Evolutionary conservation across 2,888 invertebrate species (phyloP).

Genomic region (Calameuta filiformis): DNA sequence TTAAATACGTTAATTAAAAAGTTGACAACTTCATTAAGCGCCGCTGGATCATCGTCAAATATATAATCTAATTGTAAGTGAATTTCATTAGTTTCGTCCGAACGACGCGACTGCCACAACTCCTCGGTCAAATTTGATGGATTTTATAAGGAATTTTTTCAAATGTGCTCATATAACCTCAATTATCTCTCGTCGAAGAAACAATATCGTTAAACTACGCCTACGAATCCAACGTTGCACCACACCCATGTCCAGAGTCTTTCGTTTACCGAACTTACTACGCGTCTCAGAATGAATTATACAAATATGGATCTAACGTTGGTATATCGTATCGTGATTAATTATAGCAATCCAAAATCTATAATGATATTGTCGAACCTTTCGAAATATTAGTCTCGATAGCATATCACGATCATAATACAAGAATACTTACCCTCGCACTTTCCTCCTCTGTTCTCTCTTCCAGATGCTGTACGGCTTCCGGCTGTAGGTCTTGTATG

Average conservation of each 20-base stretch:
- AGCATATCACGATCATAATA: background rate
- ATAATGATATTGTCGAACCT: background rate
- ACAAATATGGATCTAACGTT: background rate
- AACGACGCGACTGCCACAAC: background rate
- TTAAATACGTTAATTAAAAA: background rate
- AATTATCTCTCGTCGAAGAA: background rate
- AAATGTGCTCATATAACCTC: background rate
- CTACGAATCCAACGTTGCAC: background rate
- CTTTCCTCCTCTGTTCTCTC: slow-evolving; percentile 41
- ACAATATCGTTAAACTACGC: background rate
- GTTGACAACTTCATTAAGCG: background rate
- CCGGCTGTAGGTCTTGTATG: slow-evolving; percentile 59
- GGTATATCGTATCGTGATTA: background rate
- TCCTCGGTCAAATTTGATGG: too few species aligned
- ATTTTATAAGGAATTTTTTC: background rate
- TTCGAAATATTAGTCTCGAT: background rate
- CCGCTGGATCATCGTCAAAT: background rate
- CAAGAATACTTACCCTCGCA: slow-evolving; percentile 33
- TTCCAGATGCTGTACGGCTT: slow-evolving; percentile 66
- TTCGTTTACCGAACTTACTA: background rate
- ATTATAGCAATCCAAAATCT: background rate
- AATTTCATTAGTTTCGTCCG: background rate
- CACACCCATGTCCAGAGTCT: background rate
- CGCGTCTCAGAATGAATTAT: background rate
- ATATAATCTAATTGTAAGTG: background rate